phyloP scores from a whole-genome alignment of 2,888 invertebrate species.

The Amblyteles armatorius region DNA sequence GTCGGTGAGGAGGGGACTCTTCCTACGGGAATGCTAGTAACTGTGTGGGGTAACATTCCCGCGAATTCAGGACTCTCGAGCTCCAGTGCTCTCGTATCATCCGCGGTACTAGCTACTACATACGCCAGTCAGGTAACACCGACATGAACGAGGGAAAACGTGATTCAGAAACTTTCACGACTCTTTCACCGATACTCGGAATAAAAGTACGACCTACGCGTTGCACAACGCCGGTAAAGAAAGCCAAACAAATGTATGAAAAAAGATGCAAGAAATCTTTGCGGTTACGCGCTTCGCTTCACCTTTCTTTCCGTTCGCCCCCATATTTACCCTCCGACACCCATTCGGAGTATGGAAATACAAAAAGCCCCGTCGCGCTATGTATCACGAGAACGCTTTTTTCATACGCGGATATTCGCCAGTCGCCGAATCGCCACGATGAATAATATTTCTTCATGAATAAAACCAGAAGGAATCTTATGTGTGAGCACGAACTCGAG shows the following conservation, averaged over 20 bases:
- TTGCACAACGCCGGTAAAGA: neutral
- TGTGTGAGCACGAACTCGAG: neutral
- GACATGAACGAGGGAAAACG: neutral
- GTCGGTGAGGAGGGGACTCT: slow-evolving; percentile 82
- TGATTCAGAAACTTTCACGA: neutral
- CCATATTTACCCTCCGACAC: slow-evolving; percentile 53
- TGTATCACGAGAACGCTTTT: slow-evolving; percentile 47
- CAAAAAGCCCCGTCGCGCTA: slow-evolving; percentile 43
- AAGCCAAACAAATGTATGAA: neutral
- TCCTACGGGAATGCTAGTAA: slow-evolving; percentile 89
- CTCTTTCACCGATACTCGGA: slow-evolving; percentile 17
- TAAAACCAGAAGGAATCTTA: slow-evolving; percentile 17
- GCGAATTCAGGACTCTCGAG: slow-evolving; percentile 98
- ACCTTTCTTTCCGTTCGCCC: slow-evolving; percentile 3
- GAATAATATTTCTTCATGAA: slow-evolving; percentile 62
- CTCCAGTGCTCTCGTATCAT: slow-evolving; percentile 98
- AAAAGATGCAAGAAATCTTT: neutral
- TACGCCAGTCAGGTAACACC: slow-evolving; percentile 87
- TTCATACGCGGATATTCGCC: slow-evolving; percentile 53
- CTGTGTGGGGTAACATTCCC: slow-evolving; percentile 95
- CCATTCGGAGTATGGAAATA: slow-evolving; percentile 41
- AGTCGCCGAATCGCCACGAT: slow-evolving; percentile 56
- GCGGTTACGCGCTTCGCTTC: neutral
- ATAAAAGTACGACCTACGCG: slow-evolving; percentile 5
- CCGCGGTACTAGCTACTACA: slow-evolving; percentile 93